Percentiles rank a stretch among this genome's conserved stretches.
Evolutionary conservation across 2,113 vertebrate genomes (phyloP).

Genomic region (Coptodon bakossiorum): DNA sequence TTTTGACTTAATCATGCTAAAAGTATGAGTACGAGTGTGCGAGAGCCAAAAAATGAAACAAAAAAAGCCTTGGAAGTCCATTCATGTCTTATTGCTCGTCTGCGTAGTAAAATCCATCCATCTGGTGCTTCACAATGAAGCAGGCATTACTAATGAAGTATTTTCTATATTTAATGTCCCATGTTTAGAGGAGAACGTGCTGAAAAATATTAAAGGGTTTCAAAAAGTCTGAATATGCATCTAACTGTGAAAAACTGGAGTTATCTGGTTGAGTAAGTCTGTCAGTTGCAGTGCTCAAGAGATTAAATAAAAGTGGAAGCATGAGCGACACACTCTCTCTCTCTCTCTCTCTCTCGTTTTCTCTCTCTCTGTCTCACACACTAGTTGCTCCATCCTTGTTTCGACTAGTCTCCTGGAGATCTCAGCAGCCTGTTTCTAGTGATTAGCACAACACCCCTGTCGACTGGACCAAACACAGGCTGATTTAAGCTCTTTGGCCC

Average conservation of each 20-base stretch:
- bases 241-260: slow-evolving; percentile 8
- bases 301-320: neutral
- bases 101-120: neutral
- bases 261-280: slow-evolving; percentile 17
- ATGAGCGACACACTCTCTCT: neutral
- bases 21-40: neutral
- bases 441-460: slow-evolving; percentile 46
- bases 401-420: slow-evolving; percentile 23
- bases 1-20: neutral
- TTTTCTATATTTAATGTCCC: neutral
- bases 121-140: neutral
- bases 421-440: slow-evolving; percentile 33
- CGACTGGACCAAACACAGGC: slow-evolving; percentile 33
- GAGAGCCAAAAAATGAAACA: neutral
- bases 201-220: slow-evolving; percentile 6
- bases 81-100: neutral
- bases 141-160: neutral
- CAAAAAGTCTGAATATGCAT: neutral
- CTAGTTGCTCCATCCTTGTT: neutral
- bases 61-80: neutral
- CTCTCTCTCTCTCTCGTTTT: neutral
- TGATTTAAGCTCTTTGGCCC: slow-evolving; percentile 31
- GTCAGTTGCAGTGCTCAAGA: neutral
- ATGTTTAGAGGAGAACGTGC: neutral
- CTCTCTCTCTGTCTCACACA: neutral